Evolutionary conservation across 2,888 invertebrate species (phyloP).

Genomic region (Eledone cirrhosa): DNA sequence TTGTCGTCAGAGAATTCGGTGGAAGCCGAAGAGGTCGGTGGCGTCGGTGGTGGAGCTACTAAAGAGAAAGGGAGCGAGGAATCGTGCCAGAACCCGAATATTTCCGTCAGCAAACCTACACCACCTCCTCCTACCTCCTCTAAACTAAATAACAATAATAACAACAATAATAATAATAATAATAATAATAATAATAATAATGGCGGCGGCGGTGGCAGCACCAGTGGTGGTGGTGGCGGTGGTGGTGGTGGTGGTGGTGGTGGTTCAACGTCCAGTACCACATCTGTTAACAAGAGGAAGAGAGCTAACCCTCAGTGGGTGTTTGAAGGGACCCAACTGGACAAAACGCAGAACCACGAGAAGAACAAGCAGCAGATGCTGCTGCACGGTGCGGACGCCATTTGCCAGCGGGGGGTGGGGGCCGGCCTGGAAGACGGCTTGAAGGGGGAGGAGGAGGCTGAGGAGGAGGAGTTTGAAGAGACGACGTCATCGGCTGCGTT

Average conservation of each 20-base stretch:
- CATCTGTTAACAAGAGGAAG: slow-evolving; percentile 74
- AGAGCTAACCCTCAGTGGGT: slow-evolving; percentile 98
- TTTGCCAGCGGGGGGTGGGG: slow-evolving; percentile 26
- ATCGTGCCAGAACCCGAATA: no score
- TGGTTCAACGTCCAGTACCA: neutral
- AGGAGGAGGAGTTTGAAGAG: slow-evolving; percentile 17
- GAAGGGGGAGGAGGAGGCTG: slow-evolving; percentile 24
- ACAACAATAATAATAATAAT: neutral
- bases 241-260: no score
- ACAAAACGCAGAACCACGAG: slow-evolving; percentile 62
- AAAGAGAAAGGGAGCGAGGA: slow-evolving; percentile 6
- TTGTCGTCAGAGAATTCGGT: slow-evolving; percentile 31
- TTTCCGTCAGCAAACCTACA: no score
- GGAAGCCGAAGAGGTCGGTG: slow-evolving; percentile 31
- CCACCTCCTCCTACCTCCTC: neutral
- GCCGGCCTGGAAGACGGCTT: slow-evolving; percentile 34
- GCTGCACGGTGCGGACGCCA: slow-evolving; percentile 15
- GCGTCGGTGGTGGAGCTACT: slow-evolving; percentile 30
- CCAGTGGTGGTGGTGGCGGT: neutral
- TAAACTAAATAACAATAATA: no score
- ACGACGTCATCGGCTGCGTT: slow-evolving; percentile 25
- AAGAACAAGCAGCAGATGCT: slow-evolving; percentile 25
- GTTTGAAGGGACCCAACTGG: slow-evolving; percentile 78
- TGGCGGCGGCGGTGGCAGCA: neutral
- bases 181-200: neutral